Conservation (phyloP, 2,113 vertebrate genomes). For the Rana temporaria region DNA sequence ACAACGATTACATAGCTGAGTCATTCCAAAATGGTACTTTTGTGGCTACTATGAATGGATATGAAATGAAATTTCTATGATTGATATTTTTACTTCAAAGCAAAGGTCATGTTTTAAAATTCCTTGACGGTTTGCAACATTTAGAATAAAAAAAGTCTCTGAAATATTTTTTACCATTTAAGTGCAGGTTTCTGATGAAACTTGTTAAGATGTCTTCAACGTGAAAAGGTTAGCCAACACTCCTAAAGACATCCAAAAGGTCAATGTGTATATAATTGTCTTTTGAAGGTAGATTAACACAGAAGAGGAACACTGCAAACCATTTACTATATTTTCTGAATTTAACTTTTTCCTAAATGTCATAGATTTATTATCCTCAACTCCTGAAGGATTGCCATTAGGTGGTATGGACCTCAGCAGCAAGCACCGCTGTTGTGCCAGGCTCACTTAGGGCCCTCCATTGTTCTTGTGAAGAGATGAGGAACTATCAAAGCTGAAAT, state of each 20-base stretch:
- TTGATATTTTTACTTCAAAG: slow-evolving; percentile 44
- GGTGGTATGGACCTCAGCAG: too few relatives aligned
- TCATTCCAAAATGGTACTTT: slow-evolving; percentile 2
- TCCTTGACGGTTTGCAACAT: slow-evolving; percentile 32
- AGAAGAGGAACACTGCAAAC: neutral
- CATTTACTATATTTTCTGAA: too few relatives aligned
- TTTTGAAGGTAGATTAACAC: neutral
- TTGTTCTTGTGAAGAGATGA: too few relatives aligned
- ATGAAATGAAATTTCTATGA: slow-evolving; percentile 37
- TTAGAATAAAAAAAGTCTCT: slow-evolving; percentile 31
- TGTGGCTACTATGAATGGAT: slow-evolving; percentile 1
- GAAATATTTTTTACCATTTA: slow-evolving; percentile 10
- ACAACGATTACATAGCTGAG: slow-evolving; percentile 12
- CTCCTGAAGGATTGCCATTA: too few relatives aligned
- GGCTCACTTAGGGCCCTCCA: too few relatives aligned
- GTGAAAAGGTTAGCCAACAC: slow-evolving; percentile 33
- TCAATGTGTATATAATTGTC: slow-evolving; percentile 42
- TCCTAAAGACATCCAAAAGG: slow-evolving; percentile 23
- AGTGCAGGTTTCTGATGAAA: slow-evolving; percentile 9
- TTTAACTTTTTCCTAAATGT: too few relatives aligned
- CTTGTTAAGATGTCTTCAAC: slow-evolving; percentile 32
- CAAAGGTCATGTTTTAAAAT: slow-evolving; percentile 48
- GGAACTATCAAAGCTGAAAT: too few relatives aligned
- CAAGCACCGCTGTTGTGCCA: too few relatives aligned
- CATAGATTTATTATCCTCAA: too few relatives aligned